These are phyloP conservation scores for Caenorhabditis sp. DNA, from an alignment of 2,888 invertebrate species.

Conservation along the genomic window DNA sequence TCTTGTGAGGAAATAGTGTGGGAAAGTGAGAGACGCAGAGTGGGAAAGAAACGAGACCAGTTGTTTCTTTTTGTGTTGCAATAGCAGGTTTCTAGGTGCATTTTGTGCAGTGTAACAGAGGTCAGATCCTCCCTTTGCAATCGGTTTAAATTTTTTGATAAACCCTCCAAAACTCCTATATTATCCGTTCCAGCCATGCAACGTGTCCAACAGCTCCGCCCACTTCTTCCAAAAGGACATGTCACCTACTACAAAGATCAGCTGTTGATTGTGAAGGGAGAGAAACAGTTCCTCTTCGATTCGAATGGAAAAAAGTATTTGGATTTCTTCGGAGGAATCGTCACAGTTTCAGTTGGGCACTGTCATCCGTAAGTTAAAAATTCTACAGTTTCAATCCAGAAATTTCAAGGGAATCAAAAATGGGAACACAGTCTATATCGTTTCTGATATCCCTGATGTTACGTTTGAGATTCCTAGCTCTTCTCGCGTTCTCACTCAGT, in stretches of 20 bases:
- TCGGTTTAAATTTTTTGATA: too few species aligned
- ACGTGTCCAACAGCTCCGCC: slow-evolving; percentile 73
- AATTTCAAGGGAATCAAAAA: not conserved
- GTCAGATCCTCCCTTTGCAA: slow-evolving; percentile 23
- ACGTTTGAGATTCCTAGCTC: too few species aligned
- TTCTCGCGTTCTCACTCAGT: too few species aligned
- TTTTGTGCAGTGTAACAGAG: slow-evolving; percentile 24
- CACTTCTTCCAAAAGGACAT: slow-evolving; percentile 75
- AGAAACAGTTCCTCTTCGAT: slow-evolving; percentile 75
- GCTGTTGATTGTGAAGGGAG: slow-evolving; percentile 87
- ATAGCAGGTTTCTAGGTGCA: slow-evolving; percentile 30
- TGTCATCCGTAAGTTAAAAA: slow-evolving; percentile 90
- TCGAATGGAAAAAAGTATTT: slow-evolving; percentile 88
- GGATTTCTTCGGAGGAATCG: slow-evolving; percentile 97
- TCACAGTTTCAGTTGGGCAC: slow-evolving; percentile 97
- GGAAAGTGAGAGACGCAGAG: slow-evolving; percentile 27
- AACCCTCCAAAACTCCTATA: too few species aligned
- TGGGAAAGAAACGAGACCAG: not conserved
- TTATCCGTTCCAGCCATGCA: slow-evolving; percentile 71
- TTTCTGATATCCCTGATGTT: too few species aligned
- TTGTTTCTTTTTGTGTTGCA: slow-evolving; percentile 4
- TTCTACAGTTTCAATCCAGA: not conserved
- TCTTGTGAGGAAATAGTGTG: slow-evolving; percentile 23
- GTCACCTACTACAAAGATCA: slow-evolving; percentile 73
- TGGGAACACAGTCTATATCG: too few species aligned